Percentiles rank a stretch among this genome's conserved stretches.
These are phyloP conservation scores for Candidula unifasciata DNA, from an alignment of 2,888 invertebrate genomes.

Conservation along the genomic window DNA sequence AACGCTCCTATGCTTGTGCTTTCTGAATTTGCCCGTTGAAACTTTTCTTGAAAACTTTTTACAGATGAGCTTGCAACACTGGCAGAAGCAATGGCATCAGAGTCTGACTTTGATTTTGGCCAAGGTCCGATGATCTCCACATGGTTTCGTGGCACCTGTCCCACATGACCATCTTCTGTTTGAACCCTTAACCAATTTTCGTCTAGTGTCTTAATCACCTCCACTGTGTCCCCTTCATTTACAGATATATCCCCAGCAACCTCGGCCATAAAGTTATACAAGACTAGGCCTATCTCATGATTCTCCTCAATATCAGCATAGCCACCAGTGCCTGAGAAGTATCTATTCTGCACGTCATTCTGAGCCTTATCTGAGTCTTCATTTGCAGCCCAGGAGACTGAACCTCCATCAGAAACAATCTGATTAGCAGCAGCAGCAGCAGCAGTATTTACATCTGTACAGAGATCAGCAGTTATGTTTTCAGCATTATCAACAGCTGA, in stretches of 20 bases:
- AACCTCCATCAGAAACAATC: neutral
- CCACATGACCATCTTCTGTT: constrained; percentile 74
- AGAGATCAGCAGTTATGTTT: neutral
- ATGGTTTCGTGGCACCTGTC: constrained; percentile 76
- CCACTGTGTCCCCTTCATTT: constrained; percentile 77
- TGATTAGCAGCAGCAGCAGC: neutral
- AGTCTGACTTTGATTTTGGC: constrained; percentile 35
- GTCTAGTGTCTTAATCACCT: constrained; percentile 74
- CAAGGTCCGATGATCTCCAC: constrained; percentile 68
- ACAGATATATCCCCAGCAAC: constrained; percentile 75
- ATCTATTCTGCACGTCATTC: neutral
- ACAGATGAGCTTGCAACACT: neutral
- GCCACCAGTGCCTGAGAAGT: neutral
- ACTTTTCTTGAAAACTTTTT: no score
- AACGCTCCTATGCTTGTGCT: neutral
- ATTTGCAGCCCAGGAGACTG: neutral
- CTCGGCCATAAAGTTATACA: constrained; percentile 76
- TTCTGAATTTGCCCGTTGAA: neutral
- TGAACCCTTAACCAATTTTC: constrained; percentile 77
- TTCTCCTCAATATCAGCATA: neutral
- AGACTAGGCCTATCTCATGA: constrained; percentile 69
- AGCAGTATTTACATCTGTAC: neutral
- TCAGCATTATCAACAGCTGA: neutral
- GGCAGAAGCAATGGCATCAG: neutral
- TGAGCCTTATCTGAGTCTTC: neutral